A percentile compares a stretch with the other conserved stretches of the same genome.
These are phyloP conservation scores for Drosophila subpulchrella DNA, from an alignment of 1,140 invertebrate genomes.

Conservation along the genomic window DNA sequence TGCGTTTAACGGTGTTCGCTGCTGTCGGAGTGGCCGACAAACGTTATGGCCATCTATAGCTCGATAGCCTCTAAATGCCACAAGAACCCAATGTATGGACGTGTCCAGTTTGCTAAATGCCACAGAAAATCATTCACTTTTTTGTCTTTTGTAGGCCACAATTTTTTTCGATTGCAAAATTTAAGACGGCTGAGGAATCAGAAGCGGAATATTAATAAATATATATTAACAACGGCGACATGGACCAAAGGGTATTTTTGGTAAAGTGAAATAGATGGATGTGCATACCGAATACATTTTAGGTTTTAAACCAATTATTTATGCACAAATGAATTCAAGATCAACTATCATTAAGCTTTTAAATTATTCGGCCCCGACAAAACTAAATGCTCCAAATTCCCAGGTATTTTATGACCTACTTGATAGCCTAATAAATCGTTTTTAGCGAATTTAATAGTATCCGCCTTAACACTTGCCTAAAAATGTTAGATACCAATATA, in stretches of 20 bases:
- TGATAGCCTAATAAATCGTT: constrained; percentile 12
- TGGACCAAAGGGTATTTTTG: not conserved
- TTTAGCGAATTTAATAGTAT: constrained; percentile 4
- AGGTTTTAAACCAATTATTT: rapidly evolving
- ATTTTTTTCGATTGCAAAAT: constrained; percentile 43
- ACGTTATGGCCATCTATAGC: constrained; percentile 37
- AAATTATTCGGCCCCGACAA: constrained; percentile 2
- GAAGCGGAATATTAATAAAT: constrained; percentile 42
- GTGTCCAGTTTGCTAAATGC: constrained; percentile 52
- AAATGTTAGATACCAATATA: constrained; percentile 1
- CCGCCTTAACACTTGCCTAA: constrained; percentile 16
- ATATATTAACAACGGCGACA: not conserved
- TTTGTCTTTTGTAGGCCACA: constrained; percentile 48
- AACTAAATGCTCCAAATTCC: not conserved
- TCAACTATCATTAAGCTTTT: not conserved
- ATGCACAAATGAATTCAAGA: not conserved
- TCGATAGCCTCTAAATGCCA: constrained; percentile 50
- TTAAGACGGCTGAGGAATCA: not conserved
- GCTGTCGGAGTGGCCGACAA: constrained; percentile 24
- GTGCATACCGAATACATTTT: not conserved
- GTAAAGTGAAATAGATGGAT: not conserved
- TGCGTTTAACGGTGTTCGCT: constrained; percentile 47
- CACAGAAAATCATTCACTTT: constrained; percentile 25
- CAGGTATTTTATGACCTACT: constrained; percentile 3
- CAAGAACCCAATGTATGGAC: constrained; percentile 50